phyloP scores from a whole-genome alignment of 2,888 invertebrate species.

The Brenthis hecate region DNA sequence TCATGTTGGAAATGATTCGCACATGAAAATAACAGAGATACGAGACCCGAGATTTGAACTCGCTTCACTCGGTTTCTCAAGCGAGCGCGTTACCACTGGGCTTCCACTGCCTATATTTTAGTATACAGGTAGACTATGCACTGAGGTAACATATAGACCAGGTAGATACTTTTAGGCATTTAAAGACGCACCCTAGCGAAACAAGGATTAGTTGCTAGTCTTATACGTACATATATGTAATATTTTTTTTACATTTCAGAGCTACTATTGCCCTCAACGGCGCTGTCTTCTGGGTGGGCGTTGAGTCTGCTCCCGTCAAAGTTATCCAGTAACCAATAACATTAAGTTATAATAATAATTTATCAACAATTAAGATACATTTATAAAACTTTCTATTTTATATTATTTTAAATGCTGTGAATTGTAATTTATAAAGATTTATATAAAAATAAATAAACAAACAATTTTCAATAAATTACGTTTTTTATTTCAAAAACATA shows the following conservation, averaged over 20 bases:
- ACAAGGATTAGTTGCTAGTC: too few species aligned
- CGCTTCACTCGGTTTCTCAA: too few species aligned
- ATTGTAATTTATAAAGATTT: slow-evolving; percentile 30
- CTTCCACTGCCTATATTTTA: too few species aligned
- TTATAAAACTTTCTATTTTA: slow-evolving; percentile 4
- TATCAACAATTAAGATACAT: slow-evolving; percentile 1
- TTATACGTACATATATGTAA: too few species aligned
- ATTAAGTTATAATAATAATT: slow-evolving; percentile 5
- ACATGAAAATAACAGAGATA: too few species aligned
- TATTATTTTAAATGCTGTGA: slow-evolving; percentile 28
- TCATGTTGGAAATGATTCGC: too few species aligned
- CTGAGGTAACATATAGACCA: too few species aligned
- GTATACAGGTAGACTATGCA: too few species aligned
- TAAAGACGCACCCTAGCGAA: too few species aligned
- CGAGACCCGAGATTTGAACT: too few species aligned
- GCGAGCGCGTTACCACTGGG: too few species aligned
- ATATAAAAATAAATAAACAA: slow-evolving; percentile 26
- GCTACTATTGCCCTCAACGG: slow-evolving; percentile 87
- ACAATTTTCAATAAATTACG: slow-evolving; percentile 31
- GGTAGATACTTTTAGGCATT: too few species aligned
- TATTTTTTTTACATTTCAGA: slow-evolving; percentile 66
- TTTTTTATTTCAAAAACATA: slow-evolving; percentile 35
- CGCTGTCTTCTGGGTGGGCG: slow-evolving; percentile 87
- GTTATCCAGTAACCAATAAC: slow-evolving; percentile 57
- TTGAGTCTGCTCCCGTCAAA: slow-evolving; percentile 83